Percentiles rank a stretch among this genome's conserved stretches.
These are phyloP conservation scores for Leuciscus idus DNA, from an alignment of 2,113 vertebrate species.

Conservation along the genomic window DNA sequence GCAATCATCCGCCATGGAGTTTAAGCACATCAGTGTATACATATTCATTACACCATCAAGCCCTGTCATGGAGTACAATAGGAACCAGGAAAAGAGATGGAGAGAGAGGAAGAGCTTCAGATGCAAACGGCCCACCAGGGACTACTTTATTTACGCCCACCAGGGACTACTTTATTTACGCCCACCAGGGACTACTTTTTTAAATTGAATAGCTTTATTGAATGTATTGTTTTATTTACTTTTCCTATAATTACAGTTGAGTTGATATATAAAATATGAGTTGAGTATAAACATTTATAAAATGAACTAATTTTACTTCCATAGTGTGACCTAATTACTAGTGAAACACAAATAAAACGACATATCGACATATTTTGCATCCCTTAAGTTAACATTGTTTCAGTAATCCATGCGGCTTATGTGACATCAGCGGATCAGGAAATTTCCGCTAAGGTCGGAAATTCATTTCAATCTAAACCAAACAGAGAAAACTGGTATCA, in stretches of 20 bases:
- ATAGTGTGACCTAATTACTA: not conserved
- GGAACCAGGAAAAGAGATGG: slow-evolving; percentile 15
- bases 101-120: slow-evolving; percentile 4
- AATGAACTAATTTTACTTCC: not conserved
- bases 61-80: slow-evolving; percentile 28
- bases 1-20: slow-evolving; percentile 27
- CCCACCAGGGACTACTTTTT: not conserved
- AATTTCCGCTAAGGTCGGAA: too few species aligned
- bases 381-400: not conserved
- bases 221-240: not conserved
- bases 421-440: not conserved
- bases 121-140: not conserved
- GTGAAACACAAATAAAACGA: not conserved
- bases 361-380: not conserved
- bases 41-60: slow-evolving; percentile 54
- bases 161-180: not conserved
- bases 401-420: not conserved
- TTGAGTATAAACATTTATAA: not conserved
- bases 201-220: slow-evolving; percentile 5
- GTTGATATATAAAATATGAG: not conserved
- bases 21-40: slow-evolving; percentile 33
- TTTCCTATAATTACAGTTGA: not conserved
- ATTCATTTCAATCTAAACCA: too few species aligned
- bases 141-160: not conserved
- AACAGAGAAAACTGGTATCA: not conserved